Evolutionary conservation across 2,797 vertebrate species (phyloP).

Genomic region (Vipera latastei): DNA sequence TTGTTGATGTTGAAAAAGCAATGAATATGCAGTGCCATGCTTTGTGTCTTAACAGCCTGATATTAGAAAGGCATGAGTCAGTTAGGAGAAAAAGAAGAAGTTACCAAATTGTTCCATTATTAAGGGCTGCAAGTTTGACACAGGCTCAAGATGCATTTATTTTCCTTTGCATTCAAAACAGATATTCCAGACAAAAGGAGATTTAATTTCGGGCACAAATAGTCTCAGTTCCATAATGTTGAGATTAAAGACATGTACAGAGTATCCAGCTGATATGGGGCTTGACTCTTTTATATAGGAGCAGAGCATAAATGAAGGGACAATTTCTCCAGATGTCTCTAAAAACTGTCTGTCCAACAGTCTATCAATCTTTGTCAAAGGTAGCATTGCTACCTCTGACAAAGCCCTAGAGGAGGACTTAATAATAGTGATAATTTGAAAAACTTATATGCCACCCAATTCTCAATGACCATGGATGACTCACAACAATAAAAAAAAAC

Average conservation of each 20-base stretch:
- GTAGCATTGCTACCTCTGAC: too few relatives aligned
- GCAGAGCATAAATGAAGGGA: not conserved
- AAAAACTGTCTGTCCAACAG: too few relatives aligned
- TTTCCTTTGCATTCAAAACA: not conserved
- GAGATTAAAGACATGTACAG: not conserved
- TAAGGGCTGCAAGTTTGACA: constrained; percentile 18
- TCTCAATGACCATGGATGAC: too few relatives aligned
- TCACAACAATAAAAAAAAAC: too few relatives aligned
- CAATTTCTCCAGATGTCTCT: too few relatives aligned
- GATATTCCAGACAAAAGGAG: not conserved
- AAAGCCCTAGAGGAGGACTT: too few relatives aligned
- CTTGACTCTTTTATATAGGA: not conserved
- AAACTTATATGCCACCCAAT: too few relatives aligned
- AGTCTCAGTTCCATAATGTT: not conserved
- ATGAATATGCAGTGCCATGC: constrained; percentile 45
- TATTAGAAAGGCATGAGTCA: constrained; percentile 25
- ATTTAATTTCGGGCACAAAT: not conserved
- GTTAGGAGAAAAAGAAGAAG: constrained; percentile 3
- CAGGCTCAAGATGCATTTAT: not conserved
- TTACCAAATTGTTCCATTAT: constrained; percentile 17
- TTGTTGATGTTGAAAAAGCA: constrained; percentile 63
- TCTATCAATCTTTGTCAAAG: too few relatives aligned
- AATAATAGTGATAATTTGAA: too few relatives aligned
- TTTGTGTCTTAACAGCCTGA: constrained; percentile 35
- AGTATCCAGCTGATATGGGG: not conserved